phyloP scores from a whole-genome alignment of 2,888 invertebrate genomes.

The Melitaea athalia region DNA sequence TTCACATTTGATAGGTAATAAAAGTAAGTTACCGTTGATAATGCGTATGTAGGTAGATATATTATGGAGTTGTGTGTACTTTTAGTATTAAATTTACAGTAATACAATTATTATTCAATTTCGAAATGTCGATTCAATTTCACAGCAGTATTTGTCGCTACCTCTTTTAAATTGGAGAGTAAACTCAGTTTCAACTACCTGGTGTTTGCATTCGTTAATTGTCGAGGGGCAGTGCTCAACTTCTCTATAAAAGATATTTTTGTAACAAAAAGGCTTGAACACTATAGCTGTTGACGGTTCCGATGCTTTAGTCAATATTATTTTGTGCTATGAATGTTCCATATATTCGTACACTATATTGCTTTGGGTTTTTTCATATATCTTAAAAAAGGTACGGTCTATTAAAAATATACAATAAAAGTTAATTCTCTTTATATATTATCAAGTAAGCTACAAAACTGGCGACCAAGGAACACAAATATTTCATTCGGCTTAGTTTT shows the following conservation, averaged over 20 bases:
- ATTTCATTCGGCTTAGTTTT: too few relatives aligned
- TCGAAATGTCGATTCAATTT: too few relatives aligned
- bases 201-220: constrained; percentile 65
- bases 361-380: neutral
- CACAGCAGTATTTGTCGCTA: constrained; percentile 21
- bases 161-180: constrained; percentile 28
- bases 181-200: constrained; percentile 53
- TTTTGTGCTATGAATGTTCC: neutral
- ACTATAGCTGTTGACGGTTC: neutral
- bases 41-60: too few relatives aligned
- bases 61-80: neutral
- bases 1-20: too few relatives aligned
- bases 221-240: constrained; percentile 37
- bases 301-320: constrained; percentile 7
- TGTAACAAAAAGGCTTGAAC: constrained; percentile 13
- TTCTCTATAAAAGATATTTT: constrained; percentile 15
- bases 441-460: too few relatives aligned
- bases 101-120: neutral
- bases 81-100: neutral
- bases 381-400: neutral
- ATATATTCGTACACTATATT: neutral
- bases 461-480: too few relatives aligned
- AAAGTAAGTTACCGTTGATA: too few relatives aligned
- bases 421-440: too few relatives aligned
- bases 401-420: neutral